Percentiles rank a stretch among this genome's conserved stretches.
Evolutionary conservation across 1,140 invertebrate genomes (phyloP).

Genomic region (Eufriesea mexicana): DNA sequence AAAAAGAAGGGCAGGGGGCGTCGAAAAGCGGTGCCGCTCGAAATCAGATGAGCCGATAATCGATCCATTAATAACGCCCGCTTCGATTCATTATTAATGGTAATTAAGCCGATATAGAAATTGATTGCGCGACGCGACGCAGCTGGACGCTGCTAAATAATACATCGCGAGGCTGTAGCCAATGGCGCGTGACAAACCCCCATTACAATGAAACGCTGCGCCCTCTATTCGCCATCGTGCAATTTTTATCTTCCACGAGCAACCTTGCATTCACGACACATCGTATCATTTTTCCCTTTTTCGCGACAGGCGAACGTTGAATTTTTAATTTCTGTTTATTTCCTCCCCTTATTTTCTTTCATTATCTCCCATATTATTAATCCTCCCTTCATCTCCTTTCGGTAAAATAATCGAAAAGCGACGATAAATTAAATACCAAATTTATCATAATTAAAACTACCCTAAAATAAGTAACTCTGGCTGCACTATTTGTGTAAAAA

Average conservation of each 20-base stretch:
- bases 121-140: constrained; percentile 49
- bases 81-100: constrained; percentile 54
- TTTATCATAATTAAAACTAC: too few species aligned
- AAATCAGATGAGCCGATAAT: constrained; percentile 55
- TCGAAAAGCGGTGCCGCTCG: constrained; percentile 1
- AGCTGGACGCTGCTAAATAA: constrained; percentile 59
- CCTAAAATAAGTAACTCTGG: too few species aligned
- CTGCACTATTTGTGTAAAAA: too few species aligned
- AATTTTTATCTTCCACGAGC: constrained; percentile 42
- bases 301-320: not conserved
- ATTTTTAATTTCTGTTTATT: constrained; percentile 1
- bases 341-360: too few species aligned
- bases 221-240: constrained; percentile 5
- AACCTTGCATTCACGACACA: not conserved
- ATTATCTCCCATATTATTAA: too few species aligned
- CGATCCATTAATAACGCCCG: constrained; percentile 52
- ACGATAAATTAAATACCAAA: too few species aligned
- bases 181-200: constrained; percentile 64
- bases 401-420: too few species aligned
- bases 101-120: constrained; percentile 61
- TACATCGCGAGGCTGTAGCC: constrained; percentile 49
- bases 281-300: too few species aligned
- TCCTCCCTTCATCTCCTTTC: too few species aligned
- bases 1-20: constrained; percentile 5
- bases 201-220: constrained; percentile 40